A percentile compares a stretch with the other conserved stretches of the same genome.
phyloP scores from a whole-genome alignment of 2,113 vertebrate genomes.

The Nothoprocta pentlandii region DNA sequence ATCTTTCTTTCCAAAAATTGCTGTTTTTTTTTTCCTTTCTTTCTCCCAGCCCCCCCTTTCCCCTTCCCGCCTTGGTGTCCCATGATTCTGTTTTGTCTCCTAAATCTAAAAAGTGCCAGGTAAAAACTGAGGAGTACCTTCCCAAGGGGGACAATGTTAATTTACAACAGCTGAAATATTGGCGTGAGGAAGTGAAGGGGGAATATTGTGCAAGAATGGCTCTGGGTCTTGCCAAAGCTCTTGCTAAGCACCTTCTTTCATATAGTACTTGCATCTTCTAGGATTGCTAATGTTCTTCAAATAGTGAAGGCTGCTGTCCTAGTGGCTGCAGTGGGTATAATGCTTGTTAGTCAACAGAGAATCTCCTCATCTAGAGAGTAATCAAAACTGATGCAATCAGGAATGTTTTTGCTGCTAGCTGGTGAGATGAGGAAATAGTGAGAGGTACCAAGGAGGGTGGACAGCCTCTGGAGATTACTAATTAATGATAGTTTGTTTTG shows the following conservation, averaged over 20 bases:
- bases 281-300: neutral
- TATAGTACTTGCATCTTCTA: neutral
- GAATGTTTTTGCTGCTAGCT: slow-evolving; percentile 40
- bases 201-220: neutral
- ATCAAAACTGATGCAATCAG: slow-evolving; percentile 54
- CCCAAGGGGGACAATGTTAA: accelerated
- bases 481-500: slow-evolving; percentile 32
- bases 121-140: neutral
- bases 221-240: neutral
- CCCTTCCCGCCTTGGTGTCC: neutral
- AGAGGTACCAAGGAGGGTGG: slow-evolving; percentile 33
- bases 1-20: neutral
- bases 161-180: neutral
- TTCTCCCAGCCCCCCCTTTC: no score
- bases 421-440: slow-evolving; percentile 36
- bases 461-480: slow-evolving; percentile 12
- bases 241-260: neutral
- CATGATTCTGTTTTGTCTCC: neutral
- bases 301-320: neutral
- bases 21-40: neutral
- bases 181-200: neutral
- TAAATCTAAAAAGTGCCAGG: neutral
- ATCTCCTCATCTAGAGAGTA: slow-evolving; percentile 20
- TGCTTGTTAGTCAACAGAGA: neutral
- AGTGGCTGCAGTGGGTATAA: neutral